A percentile compares a stretch with the other conserved stretches of the same genome.
Evolutionary conservation across 2,113 vertebrate species (phyloP).

Genomic region (Phylloscopus trochilus): DNA sequence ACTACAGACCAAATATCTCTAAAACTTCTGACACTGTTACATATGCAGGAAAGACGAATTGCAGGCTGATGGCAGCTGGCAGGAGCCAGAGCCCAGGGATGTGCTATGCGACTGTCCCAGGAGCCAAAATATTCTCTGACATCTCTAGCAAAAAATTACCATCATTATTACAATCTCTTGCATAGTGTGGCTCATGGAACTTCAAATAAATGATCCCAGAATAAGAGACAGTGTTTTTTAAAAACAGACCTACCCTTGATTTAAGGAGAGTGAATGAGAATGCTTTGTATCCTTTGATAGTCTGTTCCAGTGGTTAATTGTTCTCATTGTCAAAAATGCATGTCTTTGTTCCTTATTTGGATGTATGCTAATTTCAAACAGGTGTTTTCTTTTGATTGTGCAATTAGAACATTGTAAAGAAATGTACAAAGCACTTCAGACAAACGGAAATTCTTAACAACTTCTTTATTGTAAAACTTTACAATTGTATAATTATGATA

Average conservation of each 20-base stretch:
- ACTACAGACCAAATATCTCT: background rate
- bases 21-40: background rate
- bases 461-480: constrained; percentile 5
- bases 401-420: background rate
- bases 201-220: background rate
- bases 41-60: background rate
- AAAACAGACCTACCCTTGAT: background rate
- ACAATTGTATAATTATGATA: background rate
- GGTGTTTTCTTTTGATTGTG: constrained; percentile 14
- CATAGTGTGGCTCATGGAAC: background rate
- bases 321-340: background rate
- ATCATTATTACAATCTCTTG: background rate
- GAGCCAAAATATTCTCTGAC: constrained; percentile 3
- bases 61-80: background rate
- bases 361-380: constrained; percentile 37
- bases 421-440: background rate
- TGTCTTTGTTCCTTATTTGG: background rate
- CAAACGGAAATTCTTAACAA: constrained; percentile 2
- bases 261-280: background rate
- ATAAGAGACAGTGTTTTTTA: background rate
- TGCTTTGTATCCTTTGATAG: background rate
- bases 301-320: background rate
- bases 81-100: background rate
- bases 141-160: background rate
- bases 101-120: background rate